phyloP scores from a whole-genome alignment of 2,888 invertebrate genomes.

The Ichneumoninae sp. region DNA sequence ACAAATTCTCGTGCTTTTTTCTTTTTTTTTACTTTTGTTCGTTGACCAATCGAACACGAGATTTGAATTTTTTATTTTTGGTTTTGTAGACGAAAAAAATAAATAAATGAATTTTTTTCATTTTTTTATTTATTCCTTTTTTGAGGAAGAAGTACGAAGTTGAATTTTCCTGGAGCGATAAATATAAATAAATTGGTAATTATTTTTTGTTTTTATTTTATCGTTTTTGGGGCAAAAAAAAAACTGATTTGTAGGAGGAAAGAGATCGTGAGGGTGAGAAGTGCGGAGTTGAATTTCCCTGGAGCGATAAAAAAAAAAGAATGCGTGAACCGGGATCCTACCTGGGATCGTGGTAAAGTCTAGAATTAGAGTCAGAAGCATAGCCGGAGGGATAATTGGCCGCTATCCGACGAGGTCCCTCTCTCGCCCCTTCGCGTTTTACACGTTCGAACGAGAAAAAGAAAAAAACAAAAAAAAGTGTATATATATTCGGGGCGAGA shows the following conservation, averaged over 20 bases:
- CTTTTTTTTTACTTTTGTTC: neutral
- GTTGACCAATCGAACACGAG: too few species aligned
- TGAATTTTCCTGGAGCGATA: too few species aligned
- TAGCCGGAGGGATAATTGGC: slow-evolving; percentile 79
- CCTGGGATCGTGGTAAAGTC: slow-evolving; percentile 72
- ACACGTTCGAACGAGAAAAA: slow-evolving; percentile 40
- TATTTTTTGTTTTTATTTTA: too few species aligned
- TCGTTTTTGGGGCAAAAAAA: too few species aligned
- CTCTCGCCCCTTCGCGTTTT: slow-evolving; percentile 47
- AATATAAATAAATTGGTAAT: slow-evolving; percentile 21
- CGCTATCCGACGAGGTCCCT: slow-evolving; percentile 50
- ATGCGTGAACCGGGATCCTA: slow-evolving; percentile 67
- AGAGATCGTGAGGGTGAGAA: slow-evolving; percentile 4
- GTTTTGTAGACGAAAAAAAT: neutral
- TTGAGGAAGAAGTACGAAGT: too few species aligned
- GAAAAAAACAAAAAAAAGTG: neutral
- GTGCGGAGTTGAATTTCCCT: slow-evolving; percentile 68
- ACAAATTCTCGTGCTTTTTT: neutral
- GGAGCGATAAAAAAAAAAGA: slow-evolving; percentile 74
- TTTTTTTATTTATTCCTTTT: too few species aligned
- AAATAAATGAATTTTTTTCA: slow-evolving; percentile 35
- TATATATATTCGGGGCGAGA: slow-evolving; percentile 9
- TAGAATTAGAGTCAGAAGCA: slow-evolving; percentile 80
- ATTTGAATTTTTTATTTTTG: too few species aligned
- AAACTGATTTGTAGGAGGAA: too few species aligned